Evolutionary conservation across 2,797 vertebrate species (phyloP), one percentile per base, ranked within the genome.

Genomic region (Enteromius paludinosus): DNA sequence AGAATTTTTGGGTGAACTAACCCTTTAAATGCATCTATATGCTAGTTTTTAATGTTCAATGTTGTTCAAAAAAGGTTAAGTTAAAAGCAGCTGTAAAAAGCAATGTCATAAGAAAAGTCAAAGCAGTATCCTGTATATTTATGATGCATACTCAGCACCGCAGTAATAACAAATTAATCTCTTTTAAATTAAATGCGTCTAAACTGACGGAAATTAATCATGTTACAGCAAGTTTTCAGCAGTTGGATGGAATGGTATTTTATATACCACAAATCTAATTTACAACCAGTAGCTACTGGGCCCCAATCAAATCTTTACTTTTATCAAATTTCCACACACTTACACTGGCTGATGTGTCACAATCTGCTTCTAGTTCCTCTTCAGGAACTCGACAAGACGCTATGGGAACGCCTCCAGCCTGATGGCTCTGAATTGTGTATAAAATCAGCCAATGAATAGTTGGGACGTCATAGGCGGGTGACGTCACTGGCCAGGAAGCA

Each of bases 221-320:
- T 54, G 47, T 54, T 72, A 15, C 6, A 28, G 49, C 30, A 14
- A 14, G 6, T 54, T 74, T 56, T 14, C 7, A 25, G 54, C 14
- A 28, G 20, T 74, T 59, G 72, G 33, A 43, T 30, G 68, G n/a
- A 43, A 62, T 47, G 74, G 47, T 47, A 11, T n/a, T 45, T 30
- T 43, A 14, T 52, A 75, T 43, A 35, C 61, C 18, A 49, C 54
- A 28, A 65, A 49, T 78, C 4, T 65, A 78, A 78, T 35, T 52
- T 66, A 10, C 49, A 54, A 23, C 35, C 72, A 25, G 30, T 23
- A 17, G 7, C 17, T 33, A 20, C 70, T 33, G 45, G 18, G 12
- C 18, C 28, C 12, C 17, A 3, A 33, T 52, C 45, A 72, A 33
- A 72, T 65, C 38, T 17, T 14, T 17, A 17, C 59, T 17, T 76